Percentiles rank a stretch among this genome's conserved stretches.
phyloP scores from a whole-genome alignment of 2,797 vertebrate species.

The Protonibea diacanthus region DNA sequence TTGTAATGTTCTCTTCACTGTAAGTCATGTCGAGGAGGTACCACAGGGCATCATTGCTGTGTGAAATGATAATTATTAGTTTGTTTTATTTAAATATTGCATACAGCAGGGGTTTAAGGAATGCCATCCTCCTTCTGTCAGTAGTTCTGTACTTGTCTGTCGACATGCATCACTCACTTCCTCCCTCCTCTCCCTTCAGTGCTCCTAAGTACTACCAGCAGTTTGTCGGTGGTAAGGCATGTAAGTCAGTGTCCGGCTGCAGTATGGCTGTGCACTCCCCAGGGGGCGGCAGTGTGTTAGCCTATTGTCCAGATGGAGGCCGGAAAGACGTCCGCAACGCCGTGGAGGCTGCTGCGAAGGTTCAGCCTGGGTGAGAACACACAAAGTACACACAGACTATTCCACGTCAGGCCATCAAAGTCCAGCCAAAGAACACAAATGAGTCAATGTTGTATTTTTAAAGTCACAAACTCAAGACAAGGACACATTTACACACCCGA shows the following conservation, averaged over 20 bases:
- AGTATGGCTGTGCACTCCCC: slow-evolving; percentile 82
- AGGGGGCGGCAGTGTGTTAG: slow-evolving; percentile 71
- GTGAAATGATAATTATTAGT: no score
- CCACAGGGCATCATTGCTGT: background rate
- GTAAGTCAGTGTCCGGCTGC: slow-evolving; percentile 87
- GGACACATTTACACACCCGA: background rate
- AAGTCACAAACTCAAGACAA: background rate
- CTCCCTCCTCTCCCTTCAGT: slow-evolving; percentile 64
- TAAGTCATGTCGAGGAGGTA: background rate
- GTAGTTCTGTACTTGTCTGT: background rate
- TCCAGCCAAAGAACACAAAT: background rate
- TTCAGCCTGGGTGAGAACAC: slow-evolving; percentile 85
- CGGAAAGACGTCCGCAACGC: slow-evolving; percentile 90
- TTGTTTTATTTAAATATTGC: no score
- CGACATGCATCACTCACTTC: background rate
- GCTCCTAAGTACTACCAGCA: slow-evolving; percentile 84
- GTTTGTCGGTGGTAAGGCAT: slow-evolving; percentile 85
- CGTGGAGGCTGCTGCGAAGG: slow-evolving; percentile 89
- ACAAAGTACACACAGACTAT: background rate
- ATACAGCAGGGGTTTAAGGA: background rate
- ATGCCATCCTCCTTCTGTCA: background rate
- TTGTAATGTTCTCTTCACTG: background rate
- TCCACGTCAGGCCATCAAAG: background rate
- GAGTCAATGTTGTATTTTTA: background rate
- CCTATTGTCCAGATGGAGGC: slow-evolving; percentile 88